Conservation (phyloP, 2,113 vertebrate genomes). For the Anseranas semipalmata region DNA sequence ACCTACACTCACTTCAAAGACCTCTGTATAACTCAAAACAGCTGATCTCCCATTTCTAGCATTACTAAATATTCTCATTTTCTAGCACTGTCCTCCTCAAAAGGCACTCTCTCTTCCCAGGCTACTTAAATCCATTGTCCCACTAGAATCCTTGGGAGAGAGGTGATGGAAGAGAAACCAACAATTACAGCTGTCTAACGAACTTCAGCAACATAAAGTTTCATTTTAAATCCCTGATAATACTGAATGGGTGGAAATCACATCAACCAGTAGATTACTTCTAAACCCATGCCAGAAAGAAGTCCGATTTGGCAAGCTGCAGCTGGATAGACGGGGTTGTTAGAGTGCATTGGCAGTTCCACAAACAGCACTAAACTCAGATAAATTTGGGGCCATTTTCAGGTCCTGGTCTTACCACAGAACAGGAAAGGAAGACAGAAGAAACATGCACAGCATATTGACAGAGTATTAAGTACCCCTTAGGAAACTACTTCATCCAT, state of each 20-base stretch:
- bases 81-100: background rate
- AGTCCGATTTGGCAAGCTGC: background rate
- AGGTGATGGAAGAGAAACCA: background rate
- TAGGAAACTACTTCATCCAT: background rate
- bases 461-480: background rate
- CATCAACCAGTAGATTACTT: background rate
- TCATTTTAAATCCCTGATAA: background rate
- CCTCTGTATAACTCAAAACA: background rate
- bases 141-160: background rate
- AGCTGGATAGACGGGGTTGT: background rate
- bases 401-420: background rate
- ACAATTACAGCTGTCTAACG: background rate
- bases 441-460: background rate
- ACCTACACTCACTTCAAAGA: background rate
- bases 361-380: background rate
- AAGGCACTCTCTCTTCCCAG: background rate
- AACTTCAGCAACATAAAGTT: background rate
- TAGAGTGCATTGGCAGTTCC: background rate
- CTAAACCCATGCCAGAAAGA: background rate
- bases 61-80: background rate
- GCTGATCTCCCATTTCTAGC: background rate
- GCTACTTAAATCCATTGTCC: background rate
- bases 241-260: background rate
- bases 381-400: background rate
- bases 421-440: background rate